Percentiles rank a stretch among this genome's conserved stretches.
Evolutionary conservation across 2,797 vertebrate genomes (phyloP).

Genomic region (Valencia hispanica): DNA sequence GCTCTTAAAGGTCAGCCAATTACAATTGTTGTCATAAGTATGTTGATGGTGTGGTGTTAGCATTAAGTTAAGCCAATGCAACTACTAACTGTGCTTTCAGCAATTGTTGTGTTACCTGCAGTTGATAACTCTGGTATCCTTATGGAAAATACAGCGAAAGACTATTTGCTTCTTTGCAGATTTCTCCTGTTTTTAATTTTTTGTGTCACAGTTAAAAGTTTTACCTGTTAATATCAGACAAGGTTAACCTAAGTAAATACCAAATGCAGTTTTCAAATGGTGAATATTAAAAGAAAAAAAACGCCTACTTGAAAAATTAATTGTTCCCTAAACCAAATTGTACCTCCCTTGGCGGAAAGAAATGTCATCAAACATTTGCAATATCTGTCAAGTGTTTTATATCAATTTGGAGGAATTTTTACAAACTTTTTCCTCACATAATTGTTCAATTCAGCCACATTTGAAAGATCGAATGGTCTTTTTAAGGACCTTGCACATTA

Average conservation of each 20-base stretch:
- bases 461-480: background rate
- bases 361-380: background rate
- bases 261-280: background rate
- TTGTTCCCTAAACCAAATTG: background rate
- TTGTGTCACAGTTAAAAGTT: background rate
- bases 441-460: background rate
- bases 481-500: background rate
- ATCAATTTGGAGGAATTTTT: background rate
- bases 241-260: background rate
- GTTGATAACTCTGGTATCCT: background rate
- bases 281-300: background rate
- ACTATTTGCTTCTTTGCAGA: background rate
- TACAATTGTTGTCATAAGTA: too few relatives aligned
- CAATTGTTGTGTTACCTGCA: too few relatives aligned
- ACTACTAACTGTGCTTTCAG: background rate
- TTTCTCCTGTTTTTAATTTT: background rate
- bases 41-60: too few relatives aligned
- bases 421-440: background rate
- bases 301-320: background rate
- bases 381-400: background rate
- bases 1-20: too few relatives aligned
- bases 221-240: background rate
- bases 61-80: background rate
- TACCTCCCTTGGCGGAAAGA: background rate
- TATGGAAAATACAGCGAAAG: background rate